Conservation (phyloP, 2,113 vertebrate genomes). For the Megaleporinus macrocephalus region DNA sequence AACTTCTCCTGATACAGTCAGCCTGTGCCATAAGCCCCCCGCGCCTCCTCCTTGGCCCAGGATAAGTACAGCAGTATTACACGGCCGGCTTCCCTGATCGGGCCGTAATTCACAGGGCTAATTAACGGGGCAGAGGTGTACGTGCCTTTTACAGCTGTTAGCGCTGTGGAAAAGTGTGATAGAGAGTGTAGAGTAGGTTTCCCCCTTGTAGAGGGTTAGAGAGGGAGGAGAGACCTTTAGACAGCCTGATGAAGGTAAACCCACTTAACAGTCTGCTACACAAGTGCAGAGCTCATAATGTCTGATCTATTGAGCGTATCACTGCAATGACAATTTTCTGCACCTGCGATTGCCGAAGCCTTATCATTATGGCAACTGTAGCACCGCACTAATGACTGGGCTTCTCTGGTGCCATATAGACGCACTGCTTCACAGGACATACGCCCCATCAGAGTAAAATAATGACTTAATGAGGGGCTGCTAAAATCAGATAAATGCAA, state of each 20-base stretch:
- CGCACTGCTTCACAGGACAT: slow-evolving; percentile 12
- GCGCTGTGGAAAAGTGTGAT: slow-evolving; percentile 2
- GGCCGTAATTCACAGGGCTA: slow-evolving; percentile 47
- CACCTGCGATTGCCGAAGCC: slow-evolving; percentile 12
- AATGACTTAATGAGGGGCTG: slow-evolving; percentile 15
- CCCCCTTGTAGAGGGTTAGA: slow-evolving; percentile 10
- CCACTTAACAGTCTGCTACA: slow-evolving; percentile 25
- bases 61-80: slow-evolving; percentile 1
- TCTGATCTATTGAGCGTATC: slow-evolving; percentile 40
- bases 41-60: slow-evolving; percentile 10
- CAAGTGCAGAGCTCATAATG: slow-evolving; percentile 34
- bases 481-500: not conserved
- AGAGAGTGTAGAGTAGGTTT: not conserved
- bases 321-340: slow-evolving; percentile 24
- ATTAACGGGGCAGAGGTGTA: slow-evolving; percentile 52
- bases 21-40: slow-evolving; percentile 12
- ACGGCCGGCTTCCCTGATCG: slow-evolving; percentile 25
- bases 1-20: not conserved
- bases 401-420: slow-evolving; percentile 33
- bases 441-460: slow-evolving; percentile 13
- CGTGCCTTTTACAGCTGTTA: slow-evolving; percentile 23
- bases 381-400: slow-evolving; percentile 13
- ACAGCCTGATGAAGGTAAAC: slow-evolving; percentile 17
- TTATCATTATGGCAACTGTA: slow-evolving; percentile 29
- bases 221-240: slow-evolving; percentile 32